These are phyloP conservation scores for Germaria angustata DNA, from an alignment of 2,888 invertebrate genomes.

Conservation along the genomic window DNA sequence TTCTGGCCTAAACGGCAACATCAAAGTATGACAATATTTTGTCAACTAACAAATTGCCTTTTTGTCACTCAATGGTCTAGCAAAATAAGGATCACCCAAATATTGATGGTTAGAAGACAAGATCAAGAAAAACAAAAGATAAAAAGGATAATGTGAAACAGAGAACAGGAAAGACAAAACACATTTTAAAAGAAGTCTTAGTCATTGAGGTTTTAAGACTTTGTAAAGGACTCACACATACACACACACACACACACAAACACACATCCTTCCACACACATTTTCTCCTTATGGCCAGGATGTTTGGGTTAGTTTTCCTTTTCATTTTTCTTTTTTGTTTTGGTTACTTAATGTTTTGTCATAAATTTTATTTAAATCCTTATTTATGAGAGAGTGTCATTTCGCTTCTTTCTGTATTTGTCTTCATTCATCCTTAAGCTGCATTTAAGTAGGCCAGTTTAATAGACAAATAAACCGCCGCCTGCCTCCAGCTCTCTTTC, in stretches of 20 bases:
- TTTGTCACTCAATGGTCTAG: conserved; percentile 53
- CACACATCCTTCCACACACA: no score
- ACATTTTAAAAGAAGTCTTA: not conserved
- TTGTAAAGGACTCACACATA: not conserved
- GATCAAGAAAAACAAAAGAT: not conserved
- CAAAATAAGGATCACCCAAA: conserved; percentile 28
- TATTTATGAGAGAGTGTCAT: conserved; percentile 61
- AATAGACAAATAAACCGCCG: conserved; percentile 44
- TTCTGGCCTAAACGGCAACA: conserved; percentile 35
- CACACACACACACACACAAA: not conserved
- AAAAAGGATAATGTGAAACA: not conserved
- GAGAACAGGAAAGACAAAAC: conserved; percentile 9
- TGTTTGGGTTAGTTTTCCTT: conserved; percentile 32
- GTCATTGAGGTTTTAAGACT: conserved; percentile 23
- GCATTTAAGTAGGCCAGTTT: conserved; percentile 60
- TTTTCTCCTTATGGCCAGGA: conserved; percentile 37
- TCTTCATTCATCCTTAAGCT: conserved; percentile 11
- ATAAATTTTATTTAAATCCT: conserved; percentile 65
- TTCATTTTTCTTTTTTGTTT: conserved; percentile 32
- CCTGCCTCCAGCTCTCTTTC: not conserved
- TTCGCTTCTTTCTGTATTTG: not conserved
- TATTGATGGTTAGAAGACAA: not conserved
- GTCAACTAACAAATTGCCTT: conserved; percentile 69
- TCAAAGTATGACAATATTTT: conserved; percentile 67
- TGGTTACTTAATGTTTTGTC: conserved; percentile 62